phyloP scores from a whole-genome alignment of 2,797 vertebrate species.

The Allobates femoralis region DNA sequence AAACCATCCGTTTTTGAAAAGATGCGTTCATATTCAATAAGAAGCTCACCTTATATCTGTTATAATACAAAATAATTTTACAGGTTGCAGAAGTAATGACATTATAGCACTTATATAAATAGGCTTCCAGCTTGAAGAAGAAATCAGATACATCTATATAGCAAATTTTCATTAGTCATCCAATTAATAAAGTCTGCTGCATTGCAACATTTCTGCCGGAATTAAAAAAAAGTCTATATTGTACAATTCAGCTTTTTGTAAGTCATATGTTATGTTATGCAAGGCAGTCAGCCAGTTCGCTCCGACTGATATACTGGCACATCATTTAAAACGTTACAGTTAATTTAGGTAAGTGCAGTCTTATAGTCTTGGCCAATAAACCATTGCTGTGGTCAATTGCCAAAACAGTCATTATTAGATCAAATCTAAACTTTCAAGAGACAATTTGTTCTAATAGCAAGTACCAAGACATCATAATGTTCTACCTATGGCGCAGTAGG shows the following conservation, averaged over 20 bases:
- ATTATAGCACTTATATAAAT: background rate
- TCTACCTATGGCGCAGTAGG: background rate
- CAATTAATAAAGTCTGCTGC: conserved; percentile 41
- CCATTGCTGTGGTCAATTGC: conserved; percentile 63
- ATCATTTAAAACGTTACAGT: conserved; percentile 60
- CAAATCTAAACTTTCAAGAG: conserved; percentile 71
- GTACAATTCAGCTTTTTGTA: conserved; percentile 54
- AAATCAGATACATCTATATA: conserved; percentile 17
- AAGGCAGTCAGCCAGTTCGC: conserved; percentile 60
- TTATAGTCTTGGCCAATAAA: conserved; percentile 44
- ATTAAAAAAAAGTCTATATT: conserved; percentile 27
- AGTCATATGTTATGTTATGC: conserved; percentile 67
- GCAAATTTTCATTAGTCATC: conserved; percentile 49
- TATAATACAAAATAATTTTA: background rate
- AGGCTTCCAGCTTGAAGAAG: background rate
- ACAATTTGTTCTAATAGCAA: conserved; percentile 63
- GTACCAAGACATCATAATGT: conserved; percentile 37
- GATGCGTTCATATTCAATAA: background rate
- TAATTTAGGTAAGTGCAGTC: conserved; percentile 68
- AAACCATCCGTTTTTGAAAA: conserved; percentile 27
- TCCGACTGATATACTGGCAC: conserved; percentile 51
- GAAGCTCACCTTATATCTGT: background rate
- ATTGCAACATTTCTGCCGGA: conserved; percentile 47
- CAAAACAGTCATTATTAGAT: conserved; percentile 63
- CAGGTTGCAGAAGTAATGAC: background rate